Base-by-base conservation (phyloP, 2,113 vertebrate species). In the Atlantisia rogersi region DNA sequence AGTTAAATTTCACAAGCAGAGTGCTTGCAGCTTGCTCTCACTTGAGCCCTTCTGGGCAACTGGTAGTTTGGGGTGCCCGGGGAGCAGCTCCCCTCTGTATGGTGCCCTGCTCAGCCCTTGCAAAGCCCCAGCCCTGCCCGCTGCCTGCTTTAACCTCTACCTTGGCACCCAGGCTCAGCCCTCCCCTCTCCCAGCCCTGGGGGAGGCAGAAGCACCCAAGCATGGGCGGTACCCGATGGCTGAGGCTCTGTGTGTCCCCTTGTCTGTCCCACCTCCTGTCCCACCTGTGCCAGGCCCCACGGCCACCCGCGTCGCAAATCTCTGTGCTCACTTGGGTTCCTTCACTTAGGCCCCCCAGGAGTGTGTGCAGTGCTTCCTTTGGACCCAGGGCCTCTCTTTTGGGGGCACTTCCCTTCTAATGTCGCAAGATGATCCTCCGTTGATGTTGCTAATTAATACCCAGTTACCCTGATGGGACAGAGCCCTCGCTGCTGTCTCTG, bases 241-340 rank as follows among this genome's bases (percentile, higher is more conserved):
- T 48, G 74, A 26, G 50, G 29, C 71, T 20, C 31, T 29, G 26
- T 60, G 25, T 37, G 46, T 29, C n/a, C 28, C 1, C 50, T 63
- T 44, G 2, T n/a, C 71, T n/a, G 10, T 6, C 44, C 56, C 20
- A 24, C 42, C 39, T 60, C 1, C 2, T 25, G 42, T 78, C 13
- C 69, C 40, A 12, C 11, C 60, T 0, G 0, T 15, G 9, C 24
- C 46, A 10, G 37, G n/a, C 46, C 69, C n/a, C 52, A 8, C 2
- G 11, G 84, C n/a, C 81, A 37, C 55, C 50, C 19, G 18, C 5
- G 28, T 58, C 59, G 9, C 5, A 0, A 16, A n/a, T 78, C 56
- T 11, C 88, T 82, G 48, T 56, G 53, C 87, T 78, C 60, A 0
- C 68, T 37, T 6, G 62, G 39, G 20, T 60, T 76, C 88, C 44